phyloP scores from a whole-genome alignment of 2,113 vertebrate genomes.

The Lontra canadensis region DNA sequence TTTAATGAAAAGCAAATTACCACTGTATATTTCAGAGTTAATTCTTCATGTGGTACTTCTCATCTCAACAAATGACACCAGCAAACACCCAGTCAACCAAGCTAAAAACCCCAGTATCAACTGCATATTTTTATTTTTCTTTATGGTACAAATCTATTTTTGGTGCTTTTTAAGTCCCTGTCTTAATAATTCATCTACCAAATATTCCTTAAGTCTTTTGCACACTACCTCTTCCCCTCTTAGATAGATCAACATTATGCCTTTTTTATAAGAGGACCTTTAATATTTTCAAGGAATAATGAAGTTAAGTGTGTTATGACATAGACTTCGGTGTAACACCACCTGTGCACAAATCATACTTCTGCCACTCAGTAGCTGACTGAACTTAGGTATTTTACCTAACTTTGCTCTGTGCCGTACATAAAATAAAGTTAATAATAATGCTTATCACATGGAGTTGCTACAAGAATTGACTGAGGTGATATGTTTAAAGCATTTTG shows the following conservation, averaged over 20 bases:
- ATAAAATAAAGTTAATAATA: background rate
- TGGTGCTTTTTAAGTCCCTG: background rate
- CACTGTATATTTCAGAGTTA: background rate
- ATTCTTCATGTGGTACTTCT: background rate
- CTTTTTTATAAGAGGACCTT: background rate
- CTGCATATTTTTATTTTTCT: background rate
- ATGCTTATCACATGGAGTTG: background rate
- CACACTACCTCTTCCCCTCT: background rate
- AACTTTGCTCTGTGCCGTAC: background rate
- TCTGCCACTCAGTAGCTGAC: background rate
- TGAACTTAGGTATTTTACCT: background rate
- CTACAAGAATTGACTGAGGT: background rate
- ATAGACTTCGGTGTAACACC: background rate
- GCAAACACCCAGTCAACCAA: background rate
- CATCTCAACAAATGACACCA: background rate
- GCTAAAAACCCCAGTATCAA: background rate
- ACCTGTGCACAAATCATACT: background rate
- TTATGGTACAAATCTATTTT: background rate
- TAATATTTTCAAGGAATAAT: background rate
- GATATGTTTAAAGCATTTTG: background rate
- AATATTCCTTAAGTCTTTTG: background rate
- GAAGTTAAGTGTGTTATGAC: background rate
- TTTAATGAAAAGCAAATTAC: background rate
- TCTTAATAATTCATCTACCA: background rate
- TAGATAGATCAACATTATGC: background rate